Evolutionary conservation across 2,888 invertebrate species (phyloP).

Genomic region (Linnaemya tessellans): DNA sequence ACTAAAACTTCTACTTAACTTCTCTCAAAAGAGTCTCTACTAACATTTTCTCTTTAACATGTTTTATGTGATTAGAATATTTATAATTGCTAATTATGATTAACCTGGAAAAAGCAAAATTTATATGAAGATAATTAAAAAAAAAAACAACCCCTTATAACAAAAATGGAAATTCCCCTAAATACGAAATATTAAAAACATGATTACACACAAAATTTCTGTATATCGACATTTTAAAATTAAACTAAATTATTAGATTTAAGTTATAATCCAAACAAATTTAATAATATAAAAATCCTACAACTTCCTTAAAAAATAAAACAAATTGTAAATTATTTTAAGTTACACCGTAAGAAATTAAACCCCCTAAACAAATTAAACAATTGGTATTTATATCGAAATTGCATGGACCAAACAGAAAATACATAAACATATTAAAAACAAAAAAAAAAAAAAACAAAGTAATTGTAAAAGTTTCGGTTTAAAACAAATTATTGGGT

Average conservation of each 20-base stretch:
- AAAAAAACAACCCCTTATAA: constrained; percentile 4
- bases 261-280: constrained; percentile 59
- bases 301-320: constrained; percentile 36
- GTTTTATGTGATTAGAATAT: constrained; percentile 46
- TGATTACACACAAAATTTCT: constrained; percentile 36
- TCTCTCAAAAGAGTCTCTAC: constrained; percentile 54
- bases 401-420: constrained; percentile 56
- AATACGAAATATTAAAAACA: constrained; percentile 7
- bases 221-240: constrained; percentile 25
- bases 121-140: constrained; percentile 21
- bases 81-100: constrained; percentile 50
- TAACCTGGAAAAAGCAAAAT: constrained; percentile 40
- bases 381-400: constrained; percentile 58
- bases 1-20: constrained; percentile 57
- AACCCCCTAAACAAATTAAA: constrained; percentile 35
- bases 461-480: constrained; percentile 72
- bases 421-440: constrained; percentile 14
- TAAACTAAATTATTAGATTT: constrained; percentile 70
- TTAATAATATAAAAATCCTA: constrained; percentile 32
- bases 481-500: constrained; percentile 51
- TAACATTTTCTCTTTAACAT: constrained; percentile 51
- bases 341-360: constrained; percentile 69
- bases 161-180: constrained; percentile 18
- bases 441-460: constrained; percentile 10
- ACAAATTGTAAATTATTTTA: constrained; percentile 69